Conservation (phyloP, 2,888 invertebrate genomes). For the Altica lythri region DNA sequence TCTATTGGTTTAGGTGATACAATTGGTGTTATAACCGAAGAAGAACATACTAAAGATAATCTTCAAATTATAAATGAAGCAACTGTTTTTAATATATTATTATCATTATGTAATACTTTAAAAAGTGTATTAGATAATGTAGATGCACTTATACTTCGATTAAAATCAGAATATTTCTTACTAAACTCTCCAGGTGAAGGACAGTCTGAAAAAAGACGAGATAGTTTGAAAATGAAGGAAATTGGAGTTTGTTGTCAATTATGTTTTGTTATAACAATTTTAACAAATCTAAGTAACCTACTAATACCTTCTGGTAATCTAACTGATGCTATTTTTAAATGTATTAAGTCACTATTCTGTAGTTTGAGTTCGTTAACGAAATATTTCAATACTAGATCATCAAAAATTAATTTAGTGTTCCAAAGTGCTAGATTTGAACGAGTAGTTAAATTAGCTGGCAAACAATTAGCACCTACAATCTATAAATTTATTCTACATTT, state of each 20-base stretch:
- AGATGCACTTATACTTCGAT: constrained; percentile 54
- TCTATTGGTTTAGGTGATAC: constrained; percentile 55
- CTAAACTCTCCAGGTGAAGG: constrained; percentile 48
- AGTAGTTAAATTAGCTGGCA: constrained; percentile 64
- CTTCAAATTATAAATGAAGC: constrained; percentile 55
- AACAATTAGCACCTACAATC: constrained; percentile 61
- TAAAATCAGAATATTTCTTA: constrained; percentile 54
- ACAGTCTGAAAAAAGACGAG: constrained; percentile 49
- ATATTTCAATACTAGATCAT: constrained; percentile 62
- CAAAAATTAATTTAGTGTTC: constrained; percentile 58
- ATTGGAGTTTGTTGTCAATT: constrained; percentile 64
- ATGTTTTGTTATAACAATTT: constrained; percentile 60
- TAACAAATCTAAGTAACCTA: constrained; percentile 60
- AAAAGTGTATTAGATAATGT: constrained; percentile 56
- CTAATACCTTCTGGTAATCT: constrained; percentile 60
- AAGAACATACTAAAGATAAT: constrained; percentile 41
- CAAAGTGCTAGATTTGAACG: constrained; percentile 63
- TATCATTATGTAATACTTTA: constrained; percentile 52
- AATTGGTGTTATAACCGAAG: constrained; percentile 57
- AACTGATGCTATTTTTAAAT: constrained; percentile 63
- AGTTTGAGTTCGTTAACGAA: constrained; percentile 63
- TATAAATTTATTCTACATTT: constrained; percentile 65
- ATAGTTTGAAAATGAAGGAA: constrained; percentile 61
- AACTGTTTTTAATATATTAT: constrained; percentile 51
- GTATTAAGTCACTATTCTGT: constrained; percentile 62